A percentile compares a stretch with the other conserved stretches of the same genome.
phyloP scores from a whole-genome alignment of 2,888 invertebrate genomes.

The Smittia aterrima region DNA sequence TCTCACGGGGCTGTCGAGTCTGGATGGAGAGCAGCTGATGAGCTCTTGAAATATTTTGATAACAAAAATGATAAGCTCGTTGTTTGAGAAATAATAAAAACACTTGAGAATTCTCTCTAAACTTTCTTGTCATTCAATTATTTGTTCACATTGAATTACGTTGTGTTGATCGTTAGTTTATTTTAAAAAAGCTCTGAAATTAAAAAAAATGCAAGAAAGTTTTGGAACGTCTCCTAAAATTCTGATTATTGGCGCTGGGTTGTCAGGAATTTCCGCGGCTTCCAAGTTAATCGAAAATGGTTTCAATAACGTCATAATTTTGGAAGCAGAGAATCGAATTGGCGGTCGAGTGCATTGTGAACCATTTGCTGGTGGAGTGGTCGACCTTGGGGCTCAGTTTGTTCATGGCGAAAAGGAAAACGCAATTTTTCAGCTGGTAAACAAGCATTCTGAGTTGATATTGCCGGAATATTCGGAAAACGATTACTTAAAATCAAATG shows the following conservation, averaged over 20 bases:
- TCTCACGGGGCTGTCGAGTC: slow-evolving; percentile 66
- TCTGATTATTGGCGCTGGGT: slow-evolving; percentile 61
- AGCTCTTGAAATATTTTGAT: slow-evolving; percentile 50
- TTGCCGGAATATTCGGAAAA: neutral
- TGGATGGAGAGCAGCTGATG: slow-evolving; percentile 63
- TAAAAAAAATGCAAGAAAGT: too few relatives aligned
- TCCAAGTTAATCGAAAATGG: slow-evolving; percentile 54
- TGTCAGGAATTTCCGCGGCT: slow-evolving; percentile 60
- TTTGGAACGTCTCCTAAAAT: too few relatives aligned
- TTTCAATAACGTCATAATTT: slow-evolving; percentile 54
- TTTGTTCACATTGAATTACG: too few relatives aligned
- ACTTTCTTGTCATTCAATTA: too few relatives aligned
- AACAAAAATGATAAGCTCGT: too few relatives aligned
- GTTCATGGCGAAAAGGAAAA: slow-evolving; percentile 30
- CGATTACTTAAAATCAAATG: neutral
- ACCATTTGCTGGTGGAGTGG: slow-evolving; percentile 51
- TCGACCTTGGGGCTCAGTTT: slow-evolving; percentile 36
- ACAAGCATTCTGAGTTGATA: neutral
- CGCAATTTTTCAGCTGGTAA: neutral
- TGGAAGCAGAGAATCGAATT: slow-evolving; percentile 55
- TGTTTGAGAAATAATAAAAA: too few relatives aligned
- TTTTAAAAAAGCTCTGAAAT: too few relatives aligned
- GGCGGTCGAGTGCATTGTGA: slow-evolving; percentile 56
- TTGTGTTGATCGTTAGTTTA: too few relatives aligned
- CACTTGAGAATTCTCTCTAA: too few relatives aligned